Conservation (phyloP, 2,797 vertebrate genomes). For the Phoebastria nigripes region DNA sequence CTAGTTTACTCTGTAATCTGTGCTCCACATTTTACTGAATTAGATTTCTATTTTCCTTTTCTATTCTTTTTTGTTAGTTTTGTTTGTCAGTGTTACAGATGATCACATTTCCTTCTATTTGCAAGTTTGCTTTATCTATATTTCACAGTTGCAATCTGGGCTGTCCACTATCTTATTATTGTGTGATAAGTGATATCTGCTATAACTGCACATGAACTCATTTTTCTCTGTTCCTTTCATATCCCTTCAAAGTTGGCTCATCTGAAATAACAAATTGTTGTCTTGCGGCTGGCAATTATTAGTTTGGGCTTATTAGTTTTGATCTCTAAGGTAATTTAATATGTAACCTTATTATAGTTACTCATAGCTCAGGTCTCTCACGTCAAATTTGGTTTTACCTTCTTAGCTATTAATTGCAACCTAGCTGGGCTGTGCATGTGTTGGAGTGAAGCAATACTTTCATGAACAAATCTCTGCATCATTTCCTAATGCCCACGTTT, state of each 20-base stretch:
- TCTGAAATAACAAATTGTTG: constrained; percentile 61
- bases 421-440: not conserved
- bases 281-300: constrained; percentile 55
- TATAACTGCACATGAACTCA: constrained; percentile 24
- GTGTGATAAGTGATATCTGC: constrained; percentile 16
- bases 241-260: constrained; percentile 40
- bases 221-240: constrained; percentile 19
- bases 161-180: constrained; percentile 10
- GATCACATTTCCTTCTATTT: constrained; percentile 1
- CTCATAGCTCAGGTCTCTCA: constrained; percentile 57
- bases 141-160: constrained; percentile 26
- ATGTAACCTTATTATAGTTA: constrained; percentile 64
- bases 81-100: not conserved
- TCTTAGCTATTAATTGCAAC: constrained; percentile 67
- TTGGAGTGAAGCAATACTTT: constrained; percentile 19
- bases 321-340: constrained; percentile 69
- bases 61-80: not conserved
- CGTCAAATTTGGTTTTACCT: constrained; percentile 61
- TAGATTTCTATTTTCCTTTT: not conserved
- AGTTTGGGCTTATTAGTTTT: constrained; percentile 65
- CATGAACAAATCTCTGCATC: constrained; percentile 17
- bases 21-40: not conserved
- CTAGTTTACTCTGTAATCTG: not conserved
- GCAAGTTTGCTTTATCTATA: not conserved
- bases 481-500: not conserved